Percentiles rank a stretch among this genome's conserved stretches.
phyloP scores from a whole-genome alignment of 2,113 vertebrate species.

The Spizaetus ornatus region DNA sequence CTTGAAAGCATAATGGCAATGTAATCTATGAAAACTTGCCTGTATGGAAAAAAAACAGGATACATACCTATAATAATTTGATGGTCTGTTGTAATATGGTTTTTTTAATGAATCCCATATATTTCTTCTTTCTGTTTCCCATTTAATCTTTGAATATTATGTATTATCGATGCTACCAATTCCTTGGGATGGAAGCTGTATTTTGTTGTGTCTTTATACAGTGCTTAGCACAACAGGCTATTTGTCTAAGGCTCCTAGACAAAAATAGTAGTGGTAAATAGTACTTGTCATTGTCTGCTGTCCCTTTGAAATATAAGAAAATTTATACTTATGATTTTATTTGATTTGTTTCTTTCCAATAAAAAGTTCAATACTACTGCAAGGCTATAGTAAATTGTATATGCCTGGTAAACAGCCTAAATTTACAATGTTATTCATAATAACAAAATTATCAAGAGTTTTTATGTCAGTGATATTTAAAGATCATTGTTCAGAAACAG shows the following conservation, averaged over 20 bases:
- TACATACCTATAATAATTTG: background rate
- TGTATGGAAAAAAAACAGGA: background rate
- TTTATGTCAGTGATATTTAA: slow-evolving; percentile 60
- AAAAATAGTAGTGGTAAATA: background rate
- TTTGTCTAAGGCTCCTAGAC: background rate
- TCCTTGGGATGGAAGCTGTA: background rate
- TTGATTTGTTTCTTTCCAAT: background rate
- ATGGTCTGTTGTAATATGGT: background rate
- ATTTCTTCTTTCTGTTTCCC: background rate
- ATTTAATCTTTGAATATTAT: background rate
- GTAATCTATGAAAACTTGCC: background rate
- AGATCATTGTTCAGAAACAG: slow-evolving; percentile 40
- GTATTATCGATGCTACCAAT: background rate
- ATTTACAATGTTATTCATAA: slow-evolving; percentile 36
- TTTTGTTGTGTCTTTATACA: background rate
- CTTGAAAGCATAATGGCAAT: background rate
- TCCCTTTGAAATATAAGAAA: background rate
- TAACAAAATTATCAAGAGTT: background rate
- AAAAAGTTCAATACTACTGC: background rate
- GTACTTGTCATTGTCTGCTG: background rate
- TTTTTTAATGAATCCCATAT: background rate
- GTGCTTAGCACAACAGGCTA: background rate
- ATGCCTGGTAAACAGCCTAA: background rate
- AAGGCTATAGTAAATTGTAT: background rate
- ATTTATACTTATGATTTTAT: background rate